phyloP scores from a whole-genome alignment of 2,113 vertebrate species.

The Ursus arctos region DNA sequence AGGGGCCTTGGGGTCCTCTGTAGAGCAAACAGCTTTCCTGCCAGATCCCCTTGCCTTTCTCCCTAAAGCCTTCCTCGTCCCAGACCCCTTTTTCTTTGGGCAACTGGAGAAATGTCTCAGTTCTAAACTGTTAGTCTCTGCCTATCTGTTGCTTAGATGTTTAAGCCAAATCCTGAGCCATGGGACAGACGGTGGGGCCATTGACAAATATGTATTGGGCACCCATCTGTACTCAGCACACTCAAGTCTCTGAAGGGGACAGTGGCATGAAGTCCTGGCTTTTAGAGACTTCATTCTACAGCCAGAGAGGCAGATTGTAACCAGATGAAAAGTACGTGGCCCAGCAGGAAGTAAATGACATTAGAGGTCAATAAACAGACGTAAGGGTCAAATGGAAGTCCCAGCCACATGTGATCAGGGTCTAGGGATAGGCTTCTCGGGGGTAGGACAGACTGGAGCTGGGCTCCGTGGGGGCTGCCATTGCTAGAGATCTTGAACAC shows the following conservation, averaged over 20 bases:
- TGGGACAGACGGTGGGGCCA: not conserved
- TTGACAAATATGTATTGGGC: not conserved
- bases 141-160: not conserved
- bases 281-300: not conserved
- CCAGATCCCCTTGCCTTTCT: not conserved
- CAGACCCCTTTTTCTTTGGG: not conserved
- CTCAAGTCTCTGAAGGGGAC: not conserved
- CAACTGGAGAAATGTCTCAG: slow-evolving; percentile 16
- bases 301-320: not conserved
- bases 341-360: not conserved
- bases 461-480: not conserved
- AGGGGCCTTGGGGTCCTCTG: not conserved
- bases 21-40: not conserved
- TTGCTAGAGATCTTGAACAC: not conserved
- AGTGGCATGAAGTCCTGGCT: not conserved
- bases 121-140: not conserved
- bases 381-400: not conserved
- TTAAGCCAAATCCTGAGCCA: not conserved
- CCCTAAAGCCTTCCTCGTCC: not conserved
- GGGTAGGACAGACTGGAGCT: not conserved
- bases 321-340: not conserved
- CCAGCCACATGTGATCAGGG: not conserved
- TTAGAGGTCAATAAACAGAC: not conserved
- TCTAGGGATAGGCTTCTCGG: not conserved
- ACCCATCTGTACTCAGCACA: not conserved